Percentiles rank a stretch among this genome's conserved stretches.
These are phyloP conservation scores for Elaphurus davidianus DNA, from an alignment of 2,113 vertebrate genomes.

Conservation along the genomic window DNA sequence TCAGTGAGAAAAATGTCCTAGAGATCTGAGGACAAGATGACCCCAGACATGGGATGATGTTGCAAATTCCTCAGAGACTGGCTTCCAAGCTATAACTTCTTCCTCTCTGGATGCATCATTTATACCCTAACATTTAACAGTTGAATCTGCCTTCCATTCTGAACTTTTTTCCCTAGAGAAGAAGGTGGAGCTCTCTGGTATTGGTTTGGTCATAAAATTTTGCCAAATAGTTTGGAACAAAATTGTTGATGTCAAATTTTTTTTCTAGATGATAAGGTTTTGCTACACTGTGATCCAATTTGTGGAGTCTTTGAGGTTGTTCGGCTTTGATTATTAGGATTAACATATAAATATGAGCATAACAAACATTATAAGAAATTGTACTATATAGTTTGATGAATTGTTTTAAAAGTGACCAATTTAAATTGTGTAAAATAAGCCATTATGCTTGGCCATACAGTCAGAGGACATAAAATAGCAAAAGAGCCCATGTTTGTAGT, in stretches of 20 bases:
- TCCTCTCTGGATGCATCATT: neutral
- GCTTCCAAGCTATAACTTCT: neutral
- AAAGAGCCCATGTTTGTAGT: neutral
- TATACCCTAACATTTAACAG: neutral
- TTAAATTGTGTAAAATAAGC: neutral
- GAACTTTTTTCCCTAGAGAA: neutral
- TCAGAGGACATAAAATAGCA: neutral
- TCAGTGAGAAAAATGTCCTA: slow-evolving; percentile 50
- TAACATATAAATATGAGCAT: neutral
- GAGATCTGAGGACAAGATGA: slow-evolving; percentile 61
- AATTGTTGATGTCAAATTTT: neutral
- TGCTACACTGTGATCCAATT: neutral
- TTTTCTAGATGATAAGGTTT: neutral
- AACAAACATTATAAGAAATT: neutral
- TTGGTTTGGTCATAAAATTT: neutral
- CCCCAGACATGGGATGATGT: slow-evolving; percentile 33
- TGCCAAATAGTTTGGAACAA: neutral
- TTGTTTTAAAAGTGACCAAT: neutral
- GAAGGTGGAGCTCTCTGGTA: neutral
- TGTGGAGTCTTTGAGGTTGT: neutral
- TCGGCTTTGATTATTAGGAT: neutral
- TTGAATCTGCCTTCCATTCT: neutral
- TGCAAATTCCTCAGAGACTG: slow-evolving; percentile 26
- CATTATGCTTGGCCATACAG: neutral
- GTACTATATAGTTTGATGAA: neutral